Base-by-base conservation (phyloP, 2,113 vertebrate species). In the Actenoides lindsayi region DNA sequence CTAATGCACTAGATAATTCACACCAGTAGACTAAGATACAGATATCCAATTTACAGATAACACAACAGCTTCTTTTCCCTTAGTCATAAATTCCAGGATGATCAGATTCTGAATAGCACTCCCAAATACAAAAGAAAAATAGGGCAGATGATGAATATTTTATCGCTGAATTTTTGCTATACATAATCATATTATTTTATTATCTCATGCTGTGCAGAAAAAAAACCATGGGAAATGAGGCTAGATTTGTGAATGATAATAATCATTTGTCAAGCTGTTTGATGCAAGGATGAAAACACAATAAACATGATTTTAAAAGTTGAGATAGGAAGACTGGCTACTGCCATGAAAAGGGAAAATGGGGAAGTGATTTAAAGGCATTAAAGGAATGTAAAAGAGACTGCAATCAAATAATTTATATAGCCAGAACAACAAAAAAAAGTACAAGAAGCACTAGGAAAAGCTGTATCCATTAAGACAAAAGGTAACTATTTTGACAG, bases 91-190 rank as follows among this genome's bases (percentile, higher is more conserved):
- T 96, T 94, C 68, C 51, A 79, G 73, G 59, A 78, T 90, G 76
- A 96, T 95, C 83, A 78, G 92, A 93, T 89, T 87, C 74, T 91
- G 74, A 95, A 93, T 57, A 95, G 92, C 65, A 69, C 48, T 95
- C 65, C 16, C 42, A 93, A 86, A 92, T 76, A 95, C 41, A 91
- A 95, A 89, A 78, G 83, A 89, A 96, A 97, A 96, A 96, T 94
- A 95, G 94, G 92, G 65, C 95, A 96, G 86, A 94, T 71, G 90
- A 96, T 96, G 73, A 96, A 96, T 96, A 96, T 94, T 96, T 97
- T 97, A 96, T 94, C 15, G 0, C 83, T 82, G 86, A 90, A 90
- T 93, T 75, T 90, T 90, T 96, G 83, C 80, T 94, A 78, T 65
- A 88, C 87, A 89, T 91, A 96, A 96, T 95, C 64, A 97, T 87